These are phyloP conservation scores for Apis laboriosa DNA, from an alignment of 1,140 invertebrate genomes.

Conservation along the genomic window DNA sequence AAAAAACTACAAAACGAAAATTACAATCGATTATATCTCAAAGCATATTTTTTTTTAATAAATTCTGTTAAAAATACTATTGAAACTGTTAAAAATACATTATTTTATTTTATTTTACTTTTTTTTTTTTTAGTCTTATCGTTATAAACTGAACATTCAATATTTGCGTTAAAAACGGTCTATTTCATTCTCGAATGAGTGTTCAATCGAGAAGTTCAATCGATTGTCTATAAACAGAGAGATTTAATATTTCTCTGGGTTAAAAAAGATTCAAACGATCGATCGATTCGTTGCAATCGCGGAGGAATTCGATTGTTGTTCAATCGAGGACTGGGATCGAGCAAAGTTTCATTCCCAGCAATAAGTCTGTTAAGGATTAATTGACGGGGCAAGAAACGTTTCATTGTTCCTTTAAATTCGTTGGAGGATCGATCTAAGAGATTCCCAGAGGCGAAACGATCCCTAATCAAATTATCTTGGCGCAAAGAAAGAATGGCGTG, in stretches of 20 bases:
- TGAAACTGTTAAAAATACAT: too few species aligned
- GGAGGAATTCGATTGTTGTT: not conserved
- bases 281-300: not conserved
- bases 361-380: not conserved
- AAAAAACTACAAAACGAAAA: too few species aligned
- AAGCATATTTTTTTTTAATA: too few species aligned
- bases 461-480: not conserved
- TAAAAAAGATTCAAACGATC: not conserved
- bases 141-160: too few species aligned
- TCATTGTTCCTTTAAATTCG: not conserved
- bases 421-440: not conserved
- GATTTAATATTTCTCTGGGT: not conserved
- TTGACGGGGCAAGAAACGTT: not conserved
- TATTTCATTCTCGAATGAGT: too few species aligned
- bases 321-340: not conserved
- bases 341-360: not conserved
- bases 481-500: not conserved
- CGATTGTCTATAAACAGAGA: not conserved
- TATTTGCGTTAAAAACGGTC: too few species aligned
- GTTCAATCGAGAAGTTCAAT: too few species aligned
- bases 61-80: too few species aligned
- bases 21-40: too few species aligned
- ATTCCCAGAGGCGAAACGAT: not conserved
- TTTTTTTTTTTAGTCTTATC: too few species aligned
- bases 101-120: too few species aligned